Percentiles rank a stretch among this genome's conserved stretches.
phyloP scores from a whole-genome alignment of 1,140 invertebrate species.

The Leptonema lineaticorne region DNA sequence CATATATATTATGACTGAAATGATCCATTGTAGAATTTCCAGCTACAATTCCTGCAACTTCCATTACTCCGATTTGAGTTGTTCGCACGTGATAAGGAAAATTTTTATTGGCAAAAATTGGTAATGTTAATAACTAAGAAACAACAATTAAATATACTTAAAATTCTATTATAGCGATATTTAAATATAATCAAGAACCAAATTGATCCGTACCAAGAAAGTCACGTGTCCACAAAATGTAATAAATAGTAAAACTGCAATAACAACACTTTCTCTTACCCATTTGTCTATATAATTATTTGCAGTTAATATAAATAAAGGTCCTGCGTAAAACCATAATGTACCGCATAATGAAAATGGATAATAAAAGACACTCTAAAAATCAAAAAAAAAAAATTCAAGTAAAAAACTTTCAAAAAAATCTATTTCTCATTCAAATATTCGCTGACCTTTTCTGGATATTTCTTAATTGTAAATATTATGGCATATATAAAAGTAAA shows the following conservation, averaged over 20 bases:
- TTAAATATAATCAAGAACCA: slow-evolving; percentile 1
- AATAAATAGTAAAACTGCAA: slow-evolving; percentile 74
- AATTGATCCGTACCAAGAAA: slow-evolving; percentile 67
- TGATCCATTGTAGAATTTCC: slow-evolving; percentile 59
- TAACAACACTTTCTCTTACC: slow-evolving; percentile 88
- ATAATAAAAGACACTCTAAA: slow-evolving; percentile 68
- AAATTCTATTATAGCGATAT: neutral
- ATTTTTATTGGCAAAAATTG: slow-evolving; percentile 78
- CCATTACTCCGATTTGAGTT: slow-evolving; percentile 73
- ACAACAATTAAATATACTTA: too few relatives aligned
- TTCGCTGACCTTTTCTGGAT: slow-evolving; percentile 71
- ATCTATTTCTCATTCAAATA: neutral
- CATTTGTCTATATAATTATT: slow-evolving; percentile 83
- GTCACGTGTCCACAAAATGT: slow-evolving; percentile 75
- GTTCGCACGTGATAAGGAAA: slow-evolving; percentile 86
- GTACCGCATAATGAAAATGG: slow-evolving; percentile 79
- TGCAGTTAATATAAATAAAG: slow-evolving; percentile 76
- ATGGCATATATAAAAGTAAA: slow-evolving; percentile 80
- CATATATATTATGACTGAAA: slow-evolving; percentile 66
- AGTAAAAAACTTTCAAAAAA: neutral
- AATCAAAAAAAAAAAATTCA: slow-evolving; percentile 46
- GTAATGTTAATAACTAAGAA: slow-evolving; percentile 72
- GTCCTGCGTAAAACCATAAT: slow-evolving; percentile 80
- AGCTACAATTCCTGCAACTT: slow-evolving; percentile 52
- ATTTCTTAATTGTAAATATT: slow-evolving; percentile 80